These are phyloP conservation scores for Psettodes erumei DNA, from an alignment of 2,113 vertebrate genomes.

Conservation along the genomic window DNA sequence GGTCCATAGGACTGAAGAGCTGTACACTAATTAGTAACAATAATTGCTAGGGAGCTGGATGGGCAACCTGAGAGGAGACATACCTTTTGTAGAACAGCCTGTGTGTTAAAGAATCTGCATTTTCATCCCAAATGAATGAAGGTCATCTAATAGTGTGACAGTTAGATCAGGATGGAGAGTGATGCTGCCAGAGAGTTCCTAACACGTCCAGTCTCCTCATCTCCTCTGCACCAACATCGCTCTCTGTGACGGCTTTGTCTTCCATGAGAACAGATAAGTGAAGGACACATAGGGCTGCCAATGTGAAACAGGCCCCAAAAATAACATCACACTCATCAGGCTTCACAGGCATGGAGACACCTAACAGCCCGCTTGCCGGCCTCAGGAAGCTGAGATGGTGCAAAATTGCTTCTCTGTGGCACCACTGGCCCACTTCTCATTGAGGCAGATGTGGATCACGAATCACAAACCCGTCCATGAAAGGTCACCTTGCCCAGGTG, in stretches of 20 bases:
- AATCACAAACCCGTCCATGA: constrained; percentile 48
- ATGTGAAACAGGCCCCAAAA: constrained; percentile 49
- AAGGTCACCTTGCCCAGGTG: constrained; percentile 71
- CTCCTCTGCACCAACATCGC: background rate
- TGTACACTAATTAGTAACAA: constrained; percentile 65
- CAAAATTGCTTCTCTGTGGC: constrained; percentile 65
- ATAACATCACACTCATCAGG: constrained; percentile 67
- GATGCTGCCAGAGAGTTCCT: constrained; percentile 9
- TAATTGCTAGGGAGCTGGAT: constrained; percentile 52
- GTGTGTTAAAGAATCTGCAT: constrained; percentile 37
- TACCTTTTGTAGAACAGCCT: constrained; percentile 27
- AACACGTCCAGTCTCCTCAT: constrained; percentile 25
- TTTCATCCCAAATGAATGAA: constrained; percentile 11
- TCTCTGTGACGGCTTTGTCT: constrained; percentile 19
- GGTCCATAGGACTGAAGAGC: constrained; percentile 35
- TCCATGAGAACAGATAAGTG: constrained; percentile 48
- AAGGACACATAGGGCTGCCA: constrained; percentile 29
- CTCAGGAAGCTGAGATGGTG: constrained; percentile 52
- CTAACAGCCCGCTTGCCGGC: constrained; percentile 29
- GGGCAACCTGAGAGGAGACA: constrained; percentile 11
- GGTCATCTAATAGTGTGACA: background rate
- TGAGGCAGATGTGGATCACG: constrained; percentile 46
- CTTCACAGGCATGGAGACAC: constrained; percentile 20
- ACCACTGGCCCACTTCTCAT: constrained; percentile 20
- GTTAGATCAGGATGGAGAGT: background rate